Evolutionary conservation across 2,113 vertebrate genomes (phyloP).

Genomic region (Scatophagus argus): DNA sequence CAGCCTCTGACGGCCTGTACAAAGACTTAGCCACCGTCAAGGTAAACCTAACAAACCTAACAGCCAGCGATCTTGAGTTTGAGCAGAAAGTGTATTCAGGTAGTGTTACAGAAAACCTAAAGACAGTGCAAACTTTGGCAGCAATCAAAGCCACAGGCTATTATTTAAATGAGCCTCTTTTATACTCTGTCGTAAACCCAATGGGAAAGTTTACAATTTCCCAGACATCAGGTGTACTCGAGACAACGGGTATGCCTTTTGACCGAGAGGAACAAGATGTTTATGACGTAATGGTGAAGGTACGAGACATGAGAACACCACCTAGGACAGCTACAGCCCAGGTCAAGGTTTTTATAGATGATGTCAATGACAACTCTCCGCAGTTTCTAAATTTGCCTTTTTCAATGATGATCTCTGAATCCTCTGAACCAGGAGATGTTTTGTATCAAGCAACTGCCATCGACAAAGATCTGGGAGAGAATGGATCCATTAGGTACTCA

Average conservation of each 20-base stretch:
- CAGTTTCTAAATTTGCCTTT: constrained; percentile 92
- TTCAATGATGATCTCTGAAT: constrained; percentile 89
- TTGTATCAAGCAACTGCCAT: constrained; percentile 92
- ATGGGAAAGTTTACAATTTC: constrained; percentile 87
- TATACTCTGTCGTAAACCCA: constrained; percentile 88
- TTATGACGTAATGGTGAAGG: constrained; percentile 88
- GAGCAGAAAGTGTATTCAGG: constrained; percentile 81
- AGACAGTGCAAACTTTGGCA: constrained; percentile 81
- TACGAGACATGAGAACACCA: constrained; percentile 88
- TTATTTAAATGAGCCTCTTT: constrained; percentile 90
- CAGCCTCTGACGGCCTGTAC: constrained; percentile 90
- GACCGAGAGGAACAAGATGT: constrained; percentile 89
- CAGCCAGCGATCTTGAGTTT: constrained; percentile 85
- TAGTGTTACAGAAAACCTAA: constrained; percentile 87
- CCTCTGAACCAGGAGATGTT: constrained; percentile 92
- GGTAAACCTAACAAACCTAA: constrained; percentile 83
- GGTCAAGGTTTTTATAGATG: constrained; percentile 90
- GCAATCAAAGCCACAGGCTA: constrained; percentile 87
- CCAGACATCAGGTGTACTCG: constrained; percentile 89
- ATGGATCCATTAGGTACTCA: constrained; percentile 87
- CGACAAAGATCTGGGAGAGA: constrained; percentile 90
- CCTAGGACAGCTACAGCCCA: constrained; percentile 86
- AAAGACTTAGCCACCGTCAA: constrained; percentile 86
- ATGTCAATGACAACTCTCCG: constrained; percentile 92
- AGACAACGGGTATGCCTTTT: constrained; percentile 89